phyloP scores from a whole-genome alignment of 1,140 invertebrate species.

The Pteromalus puparum region DNA sequence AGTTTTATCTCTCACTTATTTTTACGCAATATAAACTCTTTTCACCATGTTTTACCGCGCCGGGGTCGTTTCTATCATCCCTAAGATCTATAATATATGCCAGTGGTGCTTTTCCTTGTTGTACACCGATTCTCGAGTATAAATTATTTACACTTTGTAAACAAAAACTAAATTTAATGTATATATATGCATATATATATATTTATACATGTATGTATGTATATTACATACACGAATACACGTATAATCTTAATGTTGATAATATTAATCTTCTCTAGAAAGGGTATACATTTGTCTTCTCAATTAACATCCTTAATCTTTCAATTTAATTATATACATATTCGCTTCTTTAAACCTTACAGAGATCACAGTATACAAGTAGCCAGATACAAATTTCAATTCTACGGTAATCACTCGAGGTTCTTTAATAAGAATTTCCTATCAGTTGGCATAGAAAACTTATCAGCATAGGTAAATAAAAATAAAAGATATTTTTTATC shows the following conservation, averaged over 20 bases:
- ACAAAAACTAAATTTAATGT: conserved; percentile 52
- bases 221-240: conserved; percentile 52
- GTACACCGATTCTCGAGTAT: conserved; percentile 63
- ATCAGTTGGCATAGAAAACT: conserved; percentile 46
- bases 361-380: conserved; percentile 76
- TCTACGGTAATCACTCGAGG: conserved; percentile 63
- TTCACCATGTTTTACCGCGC: conserved; percentile 49
- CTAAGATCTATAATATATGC: conserved; percentile 53
- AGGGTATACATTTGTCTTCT: conserved; percentile 56
- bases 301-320: conserved; percentile 50
- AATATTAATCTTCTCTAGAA: conserved; percentile 57
- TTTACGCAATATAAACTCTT: conserved; percentile 58
- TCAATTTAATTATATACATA: conserved; percentile 61
- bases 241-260: conserved; percentile 54
- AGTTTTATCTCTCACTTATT: conserved; percentile 54
- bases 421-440: conserved; percentile 44
- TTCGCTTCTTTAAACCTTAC: conserved; percentile 67
- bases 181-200: conserved; percentile 60
- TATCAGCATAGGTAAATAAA: conserved; percentile 45
- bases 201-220: conserved; percentile 55
- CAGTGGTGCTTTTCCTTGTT: conserved; percentile 56
- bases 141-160: conserved; percentile 69
- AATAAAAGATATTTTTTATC: conserved; percentile 46
- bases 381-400: conserved; percentile 72
- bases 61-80: conserved; percentile 48